Percentiles rank a stretch among this genome's conserved stretches.
phyloP scores from a whole-genome alignment of 2,797 vertebrate species.

The Phataginus tricuspis region DNA sequence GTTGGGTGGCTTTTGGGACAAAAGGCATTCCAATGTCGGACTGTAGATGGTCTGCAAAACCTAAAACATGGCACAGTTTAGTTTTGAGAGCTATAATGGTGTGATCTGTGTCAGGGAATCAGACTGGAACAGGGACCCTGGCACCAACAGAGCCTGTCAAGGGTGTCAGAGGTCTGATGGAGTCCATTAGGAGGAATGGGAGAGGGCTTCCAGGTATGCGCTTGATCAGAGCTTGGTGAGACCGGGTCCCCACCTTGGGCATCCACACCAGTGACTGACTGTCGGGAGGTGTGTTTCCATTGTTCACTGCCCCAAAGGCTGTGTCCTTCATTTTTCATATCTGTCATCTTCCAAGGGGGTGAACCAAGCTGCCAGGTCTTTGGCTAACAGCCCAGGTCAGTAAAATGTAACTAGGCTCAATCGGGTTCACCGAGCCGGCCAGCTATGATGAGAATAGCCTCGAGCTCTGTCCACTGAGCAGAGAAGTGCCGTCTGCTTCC shows the following conservation, averaged over 20 bases:
- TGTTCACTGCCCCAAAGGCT: neutral
- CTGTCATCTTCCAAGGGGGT: neutral
- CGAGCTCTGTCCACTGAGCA: neutral
- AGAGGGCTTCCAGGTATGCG: neutral
- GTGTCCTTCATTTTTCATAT: neutral
- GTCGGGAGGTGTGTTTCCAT: neutral
- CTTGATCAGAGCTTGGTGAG: neutral
- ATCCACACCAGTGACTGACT: neutral
- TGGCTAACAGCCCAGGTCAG: neutral
- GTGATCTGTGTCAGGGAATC: neutral
- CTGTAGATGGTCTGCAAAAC: neutral
- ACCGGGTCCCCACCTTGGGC: neutral
- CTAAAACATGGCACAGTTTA: neutral
- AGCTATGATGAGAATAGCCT: neutral
- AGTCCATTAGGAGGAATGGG: neutral
- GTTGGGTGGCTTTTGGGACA: neutral
- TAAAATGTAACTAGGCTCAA: neutral
- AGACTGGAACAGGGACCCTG: neutral
- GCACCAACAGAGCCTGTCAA: neutral
- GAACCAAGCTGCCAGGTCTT: neutral
- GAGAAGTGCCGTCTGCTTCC: neutral
- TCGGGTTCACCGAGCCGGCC: too few relatives aligned
- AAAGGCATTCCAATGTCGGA: neutral
- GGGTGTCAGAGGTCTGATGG: neutral
- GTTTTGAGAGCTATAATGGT: neutral